Evolutionary conservation across 2,113 vertebrate species (phyloP), one percentile per base, ranked within the genome.

Genomic region (Halichoerus grypus): DNA sequence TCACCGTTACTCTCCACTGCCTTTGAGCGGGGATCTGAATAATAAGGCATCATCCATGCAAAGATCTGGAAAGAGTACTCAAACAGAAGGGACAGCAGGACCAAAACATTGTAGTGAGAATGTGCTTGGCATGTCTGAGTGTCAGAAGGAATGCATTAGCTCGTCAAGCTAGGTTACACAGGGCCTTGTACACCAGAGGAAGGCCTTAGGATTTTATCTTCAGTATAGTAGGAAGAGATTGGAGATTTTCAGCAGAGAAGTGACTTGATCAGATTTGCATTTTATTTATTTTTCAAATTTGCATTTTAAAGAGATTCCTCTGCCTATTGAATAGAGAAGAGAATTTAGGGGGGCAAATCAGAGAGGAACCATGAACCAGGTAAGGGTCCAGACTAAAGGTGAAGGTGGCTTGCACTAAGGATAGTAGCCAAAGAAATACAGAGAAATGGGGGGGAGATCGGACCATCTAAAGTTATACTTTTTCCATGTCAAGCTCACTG

Each of bases 231-330:
- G 16, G 18, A 93, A 93, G 49, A 94, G 89, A 92, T 11, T 67
- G 74, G 28, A 61, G 49, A 16, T 92, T 95, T 94, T 90, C 74
- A n/a, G 15, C 46, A 67, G 59, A 92, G 49, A 72, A 93, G n/a
- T 76, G 76, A 85, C 33, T 85, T 59, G 24, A 80, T 71, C 22
- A 57, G 4, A 39, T 79, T 88, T 92, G 5, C 19, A 82, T 55
- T 90, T 46, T 46, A 46, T 46, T 46, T 46, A 46, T 87, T 67
- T 55, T 55, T 71, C 22, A 57, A 6, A 39, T 79, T 88, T 92
- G 4, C 19, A 86, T 61, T 90, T 87, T 67, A 67, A 85, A 94
- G 24, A 51, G 42, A 84, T 65, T 19, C 26, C 16, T 94, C 93
- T 91, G 61, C 19, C 69, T 61, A 19, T 39, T 91, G 31, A 80